Evolutionary conservation across 1,140 invertebrate genomes (phyloP).

Genomic region (Orchesella cincta): DNA sequence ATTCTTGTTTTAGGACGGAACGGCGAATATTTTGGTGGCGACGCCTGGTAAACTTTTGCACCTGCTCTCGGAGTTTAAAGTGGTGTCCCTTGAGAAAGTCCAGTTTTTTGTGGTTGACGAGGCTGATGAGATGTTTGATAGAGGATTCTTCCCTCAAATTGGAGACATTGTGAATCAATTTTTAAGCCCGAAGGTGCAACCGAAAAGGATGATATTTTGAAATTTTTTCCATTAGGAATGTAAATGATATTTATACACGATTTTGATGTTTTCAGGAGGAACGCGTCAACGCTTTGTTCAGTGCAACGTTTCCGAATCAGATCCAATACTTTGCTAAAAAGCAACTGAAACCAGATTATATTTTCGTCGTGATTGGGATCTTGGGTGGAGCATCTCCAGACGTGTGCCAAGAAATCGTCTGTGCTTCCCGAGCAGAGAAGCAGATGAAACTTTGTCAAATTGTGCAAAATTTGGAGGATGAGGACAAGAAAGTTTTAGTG

Average conservation of each 20-base stretch:
- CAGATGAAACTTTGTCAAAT: slow-evolving; percentile 70
- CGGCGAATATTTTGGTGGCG: slow-evolving; percentile 65
- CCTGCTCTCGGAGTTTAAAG: slow-evolving; percentile 74
- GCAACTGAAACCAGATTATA: slow-evolving; percentile 70
- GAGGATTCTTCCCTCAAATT: slow-evolving; percentile 80
- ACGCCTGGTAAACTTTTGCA: slow-evolving; percentile 90
- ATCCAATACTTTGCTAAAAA: slow-evolving; percentile 75
- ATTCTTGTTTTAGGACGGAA: background rate
- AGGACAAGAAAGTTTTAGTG: slow-evolving; percentile 70
- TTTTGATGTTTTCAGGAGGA: slow-evolving; percentile 58
- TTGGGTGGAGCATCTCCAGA: slow-evolving; percentile 87
- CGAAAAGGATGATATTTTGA: background rate
- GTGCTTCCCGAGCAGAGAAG: slow-evolving; percentile 75
- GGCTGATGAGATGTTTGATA: slow-evolving; percentile 93
- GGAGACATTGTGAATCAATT: slow-evolving; percentile 74
- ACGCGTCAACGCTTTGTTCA: slow-evolving; percentile 87
- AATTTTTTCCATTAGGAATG: background rate
- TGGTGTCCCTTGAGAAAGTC: slow-evolving; percentile 65
- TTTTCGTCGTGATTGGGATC: slow-evolving; percentile 82
- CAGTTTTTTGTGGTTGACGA: slow-evolving; percentile 89
- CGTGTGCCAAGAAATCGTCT: slow-evolving; percentile 78
- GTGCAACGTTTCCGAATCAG: slow-evolving; percentile 84
- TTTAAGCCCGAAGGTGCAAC: slow-evolving; percentile 61
- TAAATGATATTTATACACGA: background rate
- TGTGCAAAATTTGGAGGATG: slow-evolving; percentile 64